These are phyloP conservation scores for Wiebesia pumilae DNA, from an alignment of 1,140 invertebrate genomes.

Conservation along the genomic window DNA sequence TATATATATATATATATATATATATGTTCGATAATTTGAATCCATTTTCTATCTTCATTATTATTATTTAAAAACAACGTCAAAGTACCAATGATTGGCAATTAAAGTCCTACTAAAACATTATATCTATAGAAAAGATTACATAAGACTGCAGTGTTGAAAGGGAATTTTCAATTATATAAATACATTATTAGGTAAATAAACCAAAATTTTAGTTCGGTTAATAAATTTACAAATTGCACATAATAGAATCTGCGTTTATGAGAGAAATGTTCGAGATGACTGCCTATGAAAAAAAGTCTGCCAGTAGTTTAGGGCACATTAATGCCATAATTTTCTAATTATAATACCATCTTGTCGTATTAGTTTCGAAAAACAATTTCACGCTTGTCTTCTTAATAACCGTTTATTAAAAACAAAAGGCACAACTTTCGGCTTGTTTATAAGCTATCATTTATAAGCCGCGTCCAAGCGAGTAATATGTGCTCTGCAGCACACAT, in stretches of 20 bases:
- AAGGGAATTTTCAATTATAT: not conserved
- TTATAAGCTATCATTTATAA: conserved; percentile 11
- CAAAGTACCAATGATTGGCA: no score
- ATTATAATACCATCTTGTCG: not conserved
- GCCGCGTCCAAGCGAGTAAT: not conserved
- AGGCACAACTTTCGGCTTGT: conserved; percentile 6
- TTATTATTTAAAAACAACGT: no score
- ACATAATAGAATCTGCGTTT: not conserved
- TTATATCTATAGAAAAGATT: no score
- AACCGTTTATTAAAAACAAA: conserved; percentile 3
- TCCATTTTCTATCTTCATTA: no score
- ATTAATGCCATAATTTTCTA: not conserved
- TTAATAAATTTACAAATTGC: not conserved
- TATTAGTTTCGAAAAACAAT: conserved; percentile 16
- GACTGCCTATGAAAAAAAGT: not conserved
- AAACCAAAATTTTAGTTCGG: not conserved
- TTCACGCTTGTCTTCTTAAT: conserved; percentile 18
- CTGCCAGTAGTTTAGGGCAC: not conserved
- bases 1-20: no score
- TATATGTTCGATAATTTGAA: no score
- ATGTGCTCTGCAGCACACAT: not conserved
- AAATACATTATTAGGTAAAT: not conserved
- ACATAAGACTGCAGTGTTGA: no score
- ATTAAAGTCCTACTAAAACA: no score
- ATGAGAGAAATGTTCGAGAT: not conserved